Base-by-base conservation (phyloP, 2,797 vertebrate genomes). In the Sphenopsis melanotis region DNA sequence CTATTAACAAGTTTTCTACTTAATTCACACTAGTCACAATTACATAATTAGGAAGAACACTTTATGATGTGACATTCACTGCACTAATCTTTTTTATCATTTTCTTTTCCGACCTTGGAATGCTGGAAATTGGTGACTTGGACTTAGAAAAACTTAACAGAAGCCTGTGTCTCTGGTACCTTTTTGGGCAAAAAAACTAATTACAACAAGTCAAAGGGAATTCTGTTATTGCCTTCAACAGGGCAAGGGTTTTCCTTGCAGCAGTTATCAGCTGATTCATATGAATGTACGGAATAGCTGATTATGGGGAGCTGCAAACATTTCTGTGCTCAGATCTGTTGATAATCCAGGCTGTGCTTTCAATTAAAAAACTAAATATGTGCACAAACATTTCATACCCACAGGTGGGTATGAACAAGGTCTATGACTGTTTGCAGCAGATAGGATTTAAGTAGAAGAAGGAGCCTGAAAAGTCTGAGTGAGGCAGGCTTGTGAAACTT, bases 381-480 rank as follows among this genome's bases (percentile, higher is more conserved):
- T 37, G 17, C 44, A 52, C 27, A 15, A 19, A 19, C 6, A 32
- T 59, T 65, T 86, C 68, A 13, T 12, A 36, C 13, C 18, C 0
- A 0, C 8, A 32, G 17, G 14, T 32, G 16, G 15, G 32, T 46
- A 66, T 3, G 1, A 46, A 34, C n/a, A 42, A 7, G 7, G 30
- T 19, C 52, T 75, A 2, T 6, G 36, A 15, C 23, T 18, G 1
- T 34, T 41, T 68, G 68, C 55, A 83, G 46, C 18, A 72, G 66
- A 36, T 1, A 36, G 19, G 37, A 68, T 75, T 44, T 53, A 79
- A 78, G 42, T 1, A n/a, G 34, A 23, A 30, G 15, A 76, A 61
- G 22, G 27, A 56, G 17, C 42, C 59, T 87, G 52, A 80, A 57
- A 49, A 69, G 27, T 15, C 72, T 29, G 13, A 56, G 57, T 24